Conservation (phyloP, 2,888 invertebrate species). For the Drosophila greeni region DNA sequence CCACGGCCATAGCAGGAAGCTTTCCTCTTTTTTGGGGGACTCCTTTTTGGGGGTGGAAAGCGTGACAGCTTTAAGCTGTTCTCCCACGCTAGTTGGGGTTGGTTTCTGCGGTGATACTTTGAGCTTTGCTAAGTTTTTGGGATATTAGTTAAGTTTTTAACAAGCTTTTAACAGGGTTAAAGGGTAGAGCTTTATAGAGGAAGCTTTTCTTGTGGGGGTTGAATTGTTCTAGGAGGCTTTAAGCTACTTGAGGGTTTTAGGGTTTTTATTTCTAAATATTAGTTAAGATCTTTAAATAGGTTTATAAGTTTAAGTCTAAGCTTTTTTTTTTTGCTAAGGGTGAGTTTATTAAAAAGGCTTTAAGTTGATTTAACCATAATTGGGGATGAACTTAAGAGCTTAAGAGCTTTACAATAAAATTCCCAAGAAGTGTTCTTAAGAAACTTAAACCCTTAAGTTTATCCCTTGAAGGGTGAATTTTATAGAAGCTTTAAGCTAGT, state of each 20-base stretch:
- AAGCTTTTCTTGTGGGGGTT: not conserved
- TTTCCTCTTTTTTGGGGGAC: conserved; percentile 26
- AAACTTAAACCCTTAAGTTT: no score
- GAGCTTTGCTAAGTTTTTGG: not conserved
- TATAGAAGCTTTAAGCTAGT: not conserved
- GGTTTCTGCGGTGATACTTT: not conserved
- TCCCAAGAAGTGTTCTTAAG: not conserved
- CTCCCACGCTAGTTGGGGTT: no score
- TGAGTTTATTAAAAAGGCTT: not conserved
- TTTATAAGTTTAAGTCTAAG: no score
- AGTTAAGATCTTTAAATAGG: no score
- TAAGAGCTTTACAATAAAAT: not conserved
- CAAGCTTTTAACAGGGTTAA: not conserved
- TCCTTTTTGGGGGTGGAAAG: conserved; percentile 20
- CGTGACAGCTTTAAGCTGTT: conserved; percentile 31
- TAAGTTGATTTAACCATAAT: not conserved
- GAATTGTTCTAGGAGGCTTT: not conserved
- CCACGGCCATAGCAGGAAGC: conserved; percentile 5
- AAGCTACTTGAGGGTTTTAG: no score
- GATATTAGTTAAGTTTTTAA: not conserved
- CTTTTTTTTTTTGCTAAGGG: not conserved
- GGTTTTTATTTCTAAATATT: no score
- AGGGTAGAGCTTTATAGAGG: not conserved
- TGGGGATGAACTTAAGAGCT: not conserved
- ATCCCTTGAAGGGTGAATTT: no score